Evolutionary conservation across 1,140 invertebrate species (phyloP), one percentile per base, ranked within the genome.

Genomic region (Drosophila pallidifrons): DNA sequence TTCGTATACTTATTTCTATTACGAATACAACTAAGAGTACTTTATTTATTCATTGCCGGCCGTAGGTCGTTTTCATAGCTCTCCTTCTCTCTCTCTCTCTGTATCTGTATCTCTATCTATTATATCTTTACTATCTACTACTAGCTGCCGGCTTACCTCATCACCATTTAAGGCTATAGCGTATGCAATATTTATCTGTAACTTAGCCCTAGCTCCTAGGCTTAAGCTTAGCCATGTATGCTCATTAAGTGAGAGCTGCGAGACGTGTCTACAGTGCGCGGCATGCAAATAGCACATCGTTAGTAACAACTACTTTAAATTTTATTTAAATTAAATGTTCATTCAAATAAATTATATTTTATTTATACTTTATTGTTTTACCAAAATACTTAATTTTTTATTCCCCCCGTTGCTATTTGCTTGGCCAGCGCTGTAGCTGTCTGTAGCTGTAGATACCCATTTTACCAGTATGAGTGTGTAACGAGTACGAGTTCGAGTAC

Each of bases 161-260:
- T 87, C 83, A 87, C 83, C 83, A 88, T 87, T 88, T 87, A 87
- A 87, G 83, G 83, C 83, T 87, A 87, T 87, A 87, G 83, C 85
- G 63, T 88, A 87, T 87, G 83, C 83, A 87, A 87, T 87, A 87
- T 87, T 63, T 82, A 86, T 73, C 59, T 78, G 38, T 76, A 81
- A 71, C 66, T 86, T 68, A 75, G 70, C 46, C 64, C 63, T 64
- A 71, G 61, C 67, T 54, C 51, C 63, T 66, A 70, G 70, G 63
- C 46, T 73, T 80, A 77, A 65, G 73, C 67, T 54, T 78, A 80
- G 60, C 68, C 63, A 76, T 64, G 71, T 58, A 63, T 69, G 63
- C 54, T 69, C 61, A 68, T 68, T 76, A 54, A 66, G 66, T 75
- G 79, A 68, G 45, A 61, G 67, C 59, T 72, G 75, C 76, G 64